Conservation (phyloP, 2,113 vertebrate species). For the Bombycilla garrulus region DNA sequence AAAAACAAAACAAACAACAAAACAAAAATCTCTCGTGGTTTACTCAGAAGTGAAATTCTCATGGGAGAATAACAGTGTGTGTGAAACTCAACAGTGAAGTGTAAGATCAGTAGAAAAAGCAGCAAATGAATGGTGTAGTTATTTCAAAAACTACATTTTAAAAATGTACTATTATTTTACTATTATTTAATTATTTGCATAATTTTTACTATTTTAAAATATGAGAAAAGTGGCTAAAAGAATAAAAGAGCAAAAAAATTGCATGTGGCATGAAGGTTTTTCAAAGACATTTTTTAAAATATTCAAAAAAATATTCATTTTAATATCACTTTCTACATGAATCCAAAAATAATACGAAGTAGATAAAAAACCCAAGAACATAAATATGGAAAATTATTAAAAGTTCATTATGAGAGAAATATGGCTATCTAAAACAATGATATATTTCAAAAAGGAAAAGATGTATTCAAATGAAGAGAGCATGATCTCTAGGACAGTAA, state of each 20-base stretch:
- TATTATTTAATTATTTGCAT: not conserved
- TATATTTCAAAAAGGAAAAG: not conserved
- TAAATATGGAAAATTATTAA: not conserved
- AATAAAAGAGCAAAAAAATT: not conserved
- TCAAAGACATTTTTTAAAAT: not conserved
- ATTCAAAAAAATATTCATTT: not conserved
- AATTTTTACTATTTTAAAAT: not conserved
- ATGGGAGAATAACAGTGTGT: not conserved
- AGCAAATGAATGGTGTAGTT: not conserved
- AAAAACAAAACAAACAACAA: not conserved
- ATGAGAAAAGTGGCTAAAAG: not conserved
- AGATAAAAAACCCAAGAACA: fast-evolving
- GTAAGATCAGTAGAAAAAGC: not conserved
- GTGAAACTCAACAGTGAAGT: not conserved
- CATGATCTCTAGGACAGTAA: not conserved
- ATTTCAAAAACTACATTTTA: not conserved
- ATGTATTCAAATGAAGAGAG: not conserved
- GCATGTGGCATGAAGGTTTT: fast-evolving
- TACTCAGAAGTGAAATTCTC: not conserved
- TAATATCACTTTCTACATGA: fast-evolving
- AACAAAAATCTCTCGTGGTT: not conserved
- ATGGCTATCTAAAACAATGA: not conserved
- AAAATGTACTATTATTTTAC: not conserved
- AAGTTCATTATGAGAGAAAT: not conserved
- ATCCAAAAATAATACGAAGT: not conserved